Evolutionary conservation across 2,797 vertebrate species (phyloP), one percentile per base, ranked within the genome.

Genomic region (Rhinella marina): DNA sequence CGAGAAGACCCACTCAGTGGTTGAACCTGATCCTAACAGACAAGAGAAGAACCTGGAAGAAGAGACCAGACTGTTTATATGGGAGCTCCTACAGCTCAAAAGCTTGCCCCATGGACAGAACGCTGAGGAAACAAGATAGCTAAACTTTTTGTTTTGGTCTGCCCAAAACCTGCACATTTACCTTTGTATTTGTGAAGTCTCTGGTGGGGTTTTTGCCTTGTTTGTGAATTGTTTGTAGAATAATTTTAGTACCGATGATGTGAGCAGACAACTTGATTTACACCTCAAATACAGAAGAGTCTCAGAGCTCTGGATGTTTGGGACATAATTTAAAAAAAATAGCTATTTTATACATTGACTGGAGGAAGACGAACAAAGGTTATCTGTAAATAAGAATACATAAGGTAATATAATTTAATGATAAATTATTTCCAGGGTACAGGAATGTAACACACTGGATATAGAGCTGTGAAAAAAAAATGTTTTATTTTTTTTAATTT

Each of bases 1-100:
- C 96, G 98, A 0, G 98, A 99, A 93, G 98, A 99, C 87, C 98
- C 98, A 0, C 97, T 99, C 21, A 99, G 98, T 91, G 98, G 98
- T 94, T 99, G 95, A 97, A 19, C 50, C 78, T 14, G 14, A 83
- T 54, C 17, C 52, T n/a, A 50, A 54, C 19, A 83, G 19, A 75
- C 10, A 13, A 80, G 54, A 62, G 16, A 62, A 84, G 25, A 70
- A 48, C 0, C 0, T 52, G 21, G 23, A 77, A 52, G 70, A 87
- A 7, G 23, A 23, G 5, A 3, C 73, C 50, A 85, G 12, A 0
- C 23, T 84, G 88, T 88, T 25, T 80, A 87, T 90, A 27, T 85
- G 87, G 87, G 82, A 85, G 54, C 54, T 50, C 7, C 13, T 57
- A 62, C 29, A 59, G 29, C 87, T 84, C 82, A 88, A 27, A 85